These are phyloP conservation scores for Bovichtus variegatus DNA, from an alignment of 2,797 vertebrate species.

Conservation along the genomic window DNA sequence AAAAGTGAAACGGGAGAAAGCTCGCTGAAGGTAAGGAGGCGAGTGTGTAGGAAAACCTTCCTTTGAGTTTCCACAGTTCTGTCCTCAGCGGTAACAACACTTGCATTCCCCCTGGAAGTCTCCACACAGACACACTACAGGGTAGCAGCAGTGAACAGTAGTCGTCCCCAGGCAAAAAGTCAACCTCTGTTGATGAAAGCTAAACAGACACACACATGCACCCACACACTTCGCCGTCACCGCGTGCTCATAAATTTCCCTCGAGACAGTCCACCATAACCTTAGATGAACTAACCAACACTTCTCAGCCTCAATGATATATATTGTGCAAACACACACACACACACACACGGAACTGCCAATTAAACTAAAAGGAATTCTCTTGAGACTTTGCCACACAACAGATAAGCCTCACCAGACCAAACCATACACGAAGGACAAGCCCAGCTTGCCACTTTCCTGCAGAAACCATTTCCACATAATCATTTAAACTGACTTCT, in stretches of 20 bases:
- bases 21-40: slow-evolving; percentile 7
- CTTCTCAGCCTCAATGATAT: slow-evolving; percentile 14
- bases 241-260: slow-evolving; percentile 39
- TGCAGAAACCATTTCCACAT: not conserved
- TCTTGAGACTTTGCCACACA: not conserved
- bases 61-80: slow-evolving; percentile 38
- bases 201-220: slow-evolving; percentile 29
- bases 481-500: slow-evolving; percentile 32
- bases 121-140: slow-evolving; percentile 47
- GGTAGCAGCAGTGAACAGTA: slow-evolving; percentile 44
- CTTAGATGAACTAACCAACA: slow-evolving; percentile 22
- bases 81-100: slow-evolving; percentile 48
- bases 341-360: not conserved
- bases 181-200: slow-evolving; percentile 62
- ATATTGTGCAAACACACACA: slow-evolving; percentile 16
- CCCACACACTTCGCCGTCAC: slow-evolving; percentile 3
- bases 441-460: not conserved
- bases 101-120: slow-evolving; percentile 40
- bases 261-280: slow-evolving; percentile 5
- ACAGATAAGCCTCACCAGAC: not conserved
- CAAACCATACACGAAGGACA: slow-evolving; percentile 4
- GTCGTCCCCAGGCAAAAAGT: slow-evolving; percentile 56
- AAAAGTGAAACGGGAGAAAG: not conserved
- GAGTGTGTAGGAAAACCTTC: slow-evolving; percentile 6
- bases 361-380: slow-evolving; percentile 12